Conservation (phyloP, 2,113 vertebrate species). For the Sinocyclocheilus anshuiensis region DNA sequence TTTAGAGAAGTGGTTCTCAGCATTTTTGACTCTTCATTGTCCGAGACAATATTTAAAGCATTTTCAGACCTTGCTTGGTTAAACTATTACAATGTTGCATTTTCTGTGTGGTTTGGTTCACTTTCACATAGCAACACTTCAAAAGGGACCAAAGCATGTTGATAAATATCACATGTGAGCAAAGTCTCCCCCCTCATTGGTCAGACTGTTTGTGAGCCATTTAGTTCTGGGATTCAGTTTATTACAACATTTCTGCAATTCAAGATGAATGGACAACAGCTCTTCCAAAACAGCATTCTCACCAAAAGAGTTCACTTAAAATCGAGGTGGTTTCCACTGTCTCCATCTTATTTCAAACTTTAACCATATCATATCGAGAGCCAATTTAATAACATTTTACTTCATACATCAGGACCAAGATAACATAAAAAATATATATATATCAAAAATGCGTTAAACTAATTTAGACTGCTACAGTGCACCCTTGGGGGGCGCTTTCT, state of each 20-base stretch:
- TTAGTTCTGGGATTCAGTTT: not conserved
- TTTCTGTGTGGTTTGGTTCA: not conserved
- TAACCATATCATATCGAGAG: not conserved
- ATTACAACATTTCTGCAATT: not conserved
- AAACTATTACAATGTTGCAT: too few relatives aligned
- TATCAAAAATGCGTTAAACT: not conserved
- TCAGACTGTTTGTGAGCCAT: too few relatives aligned
- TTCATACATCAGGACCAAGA: not conserved
- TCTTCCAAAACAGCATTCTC: not conserved
- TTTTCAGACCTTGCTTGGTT: too few relatives aligned
- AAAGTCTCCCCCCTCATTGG: too few relatives aligned
- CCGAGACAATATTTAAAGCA: not conserved
- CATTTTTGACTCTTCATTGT: not conserved
- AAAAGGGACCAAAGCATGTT: not conserved
- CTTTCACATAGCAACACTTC: not conserved
- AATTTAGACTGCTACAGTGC: not conserved
- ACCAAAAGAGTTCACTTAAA: too few relatives aligned
- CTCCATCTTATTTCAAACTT: not conserved
- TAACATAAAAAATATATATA: not conserved
- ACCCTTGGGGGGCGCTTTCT: not conserved
- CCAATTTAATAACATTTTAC: not conserved
- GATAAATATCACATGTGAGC: not conserved
- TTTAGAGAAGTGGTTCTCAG: not conserved
- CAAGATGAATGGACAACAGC: not conserved
- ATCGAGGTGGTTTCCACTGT: too few relatives aligned